phyloP scores from a whole-genome alignment of 2,888 invertebrate genomes.

The Drosophila pseudotakahashii region DNA sequence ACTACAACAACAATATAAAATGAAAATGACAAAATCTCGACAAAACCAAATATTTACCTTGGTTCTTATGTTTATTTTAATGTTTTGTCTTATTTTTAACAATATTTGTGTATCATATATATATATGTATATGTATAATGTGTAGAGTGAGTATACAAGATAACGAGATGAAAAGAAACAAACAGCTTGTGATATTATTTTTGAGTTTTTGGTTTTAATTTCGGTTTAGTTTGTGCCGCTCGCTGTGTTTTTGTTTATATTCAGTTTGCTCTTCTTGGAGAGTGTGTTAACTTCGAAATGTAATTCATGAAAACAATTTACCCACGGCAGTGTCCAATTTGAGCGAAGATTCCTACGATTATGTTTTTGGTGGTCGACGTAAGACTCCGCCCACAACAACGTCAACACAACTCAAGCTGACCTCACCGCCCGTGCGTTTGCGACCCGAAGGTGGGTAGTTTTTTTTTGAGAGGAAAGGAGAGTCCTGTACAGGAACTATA shows the following conservation, averaged over 20 bases:
- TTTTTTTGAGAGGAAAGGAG: not conserved
- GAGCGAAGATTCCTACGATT: conserved; percentile 85
- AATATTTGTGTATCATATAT: conserved; percentile 32
- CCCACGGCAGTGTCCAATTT: conserved; percentile 84
- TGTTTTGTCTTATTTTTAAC: conserved; percentile 22
- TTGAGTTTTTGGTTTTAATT: conserved; percentile 22
- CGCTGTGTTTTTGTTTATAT: conserved; percentile 1
- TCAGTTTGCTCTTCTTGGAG: conserved; percentile 10
- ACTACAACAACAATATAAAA: conserved; percentile 28
- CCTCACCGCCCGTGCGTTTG: conserved; percentile 85
- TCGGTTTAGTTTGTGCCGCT: conserved; percentile 17
- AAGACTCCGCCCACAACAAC: conserved; percentile 84
- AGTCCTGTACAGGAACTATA: not conserved
- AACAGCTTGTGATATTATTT: conserved; percentile 27
- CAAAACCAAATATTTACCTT: conserved; percentile 43
- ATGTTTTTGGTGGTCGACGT: conserved; percentile 85
- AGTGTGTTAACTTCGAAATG: conserved; percentile 20
- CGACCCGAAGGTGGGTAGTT: conserved; percentile 83
- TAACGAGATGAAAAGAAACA: conserved; percentile 9
- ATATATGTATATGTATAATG: conserved; percentile 21
- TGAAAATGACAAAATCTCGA: conserved; percentile 37
- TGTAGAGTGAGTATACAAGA: conserved; percentile 34
- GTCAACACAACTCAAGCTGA: conserved; percentile 84
- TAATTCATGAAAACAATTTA: conserved; percentile 33
- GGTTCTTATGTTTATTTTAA: conserved; percentile 65